Evolutionary conservation across 2,888 invertebrate genomes (phyloP), one percentile per base, ranked within the genome.

Genomic region (Autographa gamma): DNA sequence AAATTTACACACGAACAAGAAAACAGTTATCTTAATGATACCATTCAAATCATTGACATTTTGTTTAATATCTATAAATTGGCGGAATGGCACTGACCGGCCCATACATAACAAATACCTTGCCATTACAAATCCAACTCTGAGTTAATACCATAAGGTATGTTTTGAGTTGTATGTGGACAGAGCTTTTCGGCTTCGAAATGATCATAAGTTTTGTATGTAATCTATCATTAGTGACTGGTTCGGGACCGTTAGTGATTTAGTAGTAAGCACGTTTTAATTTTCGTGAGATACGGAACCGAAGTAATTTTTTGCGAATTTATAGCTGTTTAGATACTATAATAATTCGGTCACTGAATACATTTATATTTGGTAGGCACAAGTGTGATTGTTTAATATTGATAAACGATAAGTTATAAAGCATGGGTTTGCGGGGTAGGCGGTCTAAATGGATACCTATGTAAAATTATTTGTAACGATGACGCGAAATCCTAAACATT

Each of bases 41-140:
- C 71, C 69, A 76, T 74, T 73, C 73, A 81, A 77, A 82, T 79
- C 70, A 79, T 83, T 84, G 84, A 84, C 80, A 82, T 84, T 80
- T 77, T 63, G 71, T 71, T 48, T 79, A 74, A 74, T 77, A 73
- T 71, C 67, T 73, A 76, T 74, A 74, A 67, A 82, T 78, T 71
- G 58, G 43, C 41, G 54, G 56, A 71, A 62, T 48, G 66, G 34
- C 69, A 72, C 43, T 73, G 74, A 71, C 67, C 54, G n/a, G 48
- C 8, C 67, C 38, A 60, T 48, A 71, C 62, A 41, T 48, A 34
- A 9, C 56, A 31, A n/a, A 62, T 18, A 67, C 9, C 9, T 14
- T 6, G 1, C 8, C 31, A 59, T 18, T n/a, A 4, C 16, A 65
- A 60, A 65, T 70, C 32, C 8, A 61, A 76, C 58, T 62, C 63